These are phyloP conservation scores for Calliphora vicina DNA, from an alignment of 1,140 invertebrate species.

Conservation along the genomic window DNA sequence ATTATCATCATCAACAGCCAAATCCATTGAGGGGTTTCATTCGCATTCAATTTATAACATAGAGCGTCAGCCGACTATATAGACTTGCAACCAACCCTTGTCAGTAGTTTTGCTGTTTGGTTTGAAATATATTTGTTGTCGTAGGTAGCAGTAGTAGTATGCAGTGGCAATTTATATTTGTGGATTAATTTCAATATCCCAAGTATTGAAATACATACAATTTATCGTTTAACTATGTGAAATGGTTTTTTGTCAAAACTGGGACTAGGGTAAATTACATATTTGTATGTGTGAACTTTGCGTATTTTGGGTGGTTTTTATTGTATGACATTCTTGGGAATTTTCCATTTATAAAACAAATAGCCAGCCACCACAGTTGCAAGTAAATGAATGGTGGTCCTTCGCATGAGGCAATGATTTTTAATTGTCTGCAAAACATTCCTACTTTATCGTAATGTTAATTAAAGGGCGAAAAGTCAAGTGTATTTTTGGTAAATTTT, in stretches of 20 bases:
- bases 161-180: neutral
- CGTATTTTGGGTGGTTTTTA: neutral
- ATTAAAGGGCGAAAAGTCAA: no score
- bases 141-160: neutral
- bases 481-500: no score
- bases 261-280: neutral
- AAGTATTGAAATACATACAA: neutral
- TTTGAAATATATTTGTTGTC: no score
- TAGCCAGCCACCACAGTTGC: no score
- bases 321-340: neutral
- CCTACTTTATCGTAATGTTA: no score
- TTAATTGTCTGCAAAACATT: no score
- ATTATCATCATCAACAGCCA: neutral
- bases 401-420: no score
- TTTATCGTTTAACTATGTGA: neutral
- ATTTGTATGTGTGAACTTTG: neutral
- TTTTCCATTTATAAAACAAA: no score
- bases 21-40: constrained; percentile 1
- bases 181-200: neutral
- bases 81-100: neutral
- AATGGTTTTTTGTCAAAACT: neutral
- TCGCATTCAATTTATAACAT: neutral
- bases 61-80: neutral
- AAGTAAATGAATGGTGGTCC: no score
- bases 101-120: neutral